Evolutionary conservation across 2,113 vertebrate species (phyloP).

Genomic region (Misgurnus mizolepis): DNA sequence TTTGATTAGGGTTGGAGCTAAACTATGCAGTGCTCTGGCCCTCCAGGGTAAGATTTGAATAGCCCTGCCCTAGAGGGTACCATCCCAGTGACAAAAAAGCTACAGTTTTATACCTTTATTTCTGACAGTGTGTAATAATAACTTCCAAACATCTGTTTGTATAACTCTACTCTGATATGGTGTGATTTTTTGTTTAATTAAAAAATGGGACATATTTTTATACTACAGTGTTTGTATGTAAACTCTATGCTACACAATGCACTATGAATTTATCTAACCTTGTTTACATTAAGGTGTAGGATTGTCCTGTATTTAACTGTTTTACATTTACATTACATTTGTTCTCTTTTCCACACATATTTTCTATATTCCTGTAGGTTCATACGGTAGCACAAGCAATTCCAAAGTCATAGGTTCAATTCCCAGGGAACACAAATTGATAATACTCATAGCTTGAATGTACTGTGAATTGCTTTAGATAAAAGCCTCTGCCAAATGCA

Average conservation of each 20-base stretch:
- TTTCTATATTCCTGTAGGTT: neutral
- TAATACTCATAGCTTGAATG: too few species aligned
- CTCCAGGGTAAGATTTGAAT: too few species aligned
- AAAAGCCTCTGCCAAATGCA: too few species aligned
- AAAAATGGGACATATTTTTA: slow-evolving; percentile 32
- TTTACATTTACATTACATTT: slow-evolving; percentile 29
- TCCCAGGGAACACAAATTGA: too few species aligned
- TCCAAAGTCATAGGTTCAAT: too few species aligned
- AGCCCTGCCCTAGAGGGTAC: too few species aligned
- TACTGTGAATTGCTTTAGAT: too few species aligned
- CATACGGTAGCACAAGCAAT: too few species aligned
- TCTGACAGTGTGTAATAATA: neutral
- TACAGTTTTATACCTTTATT: too few species aligned
- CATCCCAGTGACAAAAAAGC: too few species aligned
- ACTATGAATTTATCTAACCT: slow-evolving; percentile 29
- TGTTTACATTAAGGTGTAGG: slow-evolving; percentile 28
- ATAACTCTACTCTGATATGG: slow-evolving; percentile 1
- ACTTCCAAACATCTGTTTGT: slow-evolving; percentile 24
- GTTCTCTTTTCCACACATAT: slow-evolving; percentile 21
- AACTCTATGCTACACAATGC: slow-evolving; percentile 48
- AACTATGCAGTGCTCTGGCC: too few species aligned
- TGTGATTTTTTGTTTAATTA: slow-evolving; percentile 10
- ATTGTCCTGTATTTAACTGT: slow-evolving; percentile 21
- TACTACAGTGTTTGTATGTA: slow-evolving; percentile 13
- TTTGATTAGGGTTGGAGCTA: too few species aligned